These are phyloP conservation scores for Tamias sibiricus DNA, from an alignment of 2,113 vertebrate species.

Conservation along the genomic window DNA sequence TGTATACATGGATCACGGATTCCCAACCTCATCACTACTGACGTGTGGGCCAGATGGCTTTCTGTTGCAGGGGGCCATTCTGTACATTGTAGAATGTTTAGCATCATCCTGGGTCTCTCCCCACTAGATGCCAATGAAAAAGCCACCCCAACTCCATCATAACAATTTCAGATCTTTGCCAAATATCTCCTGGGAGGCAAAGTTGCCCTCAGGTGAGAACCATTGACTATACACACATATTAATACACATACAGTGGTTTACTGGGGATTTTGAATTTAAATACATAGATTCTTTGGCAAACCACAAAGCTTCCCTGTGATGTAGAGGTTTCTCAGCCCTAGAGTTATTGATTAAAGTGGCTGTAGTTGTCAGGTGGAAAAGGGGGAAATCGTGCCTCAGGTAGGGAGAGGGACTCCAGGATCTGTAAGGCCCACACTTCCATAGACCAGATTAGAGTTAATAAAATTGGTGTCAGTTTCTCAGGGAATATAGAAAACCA, in stretches of 20 bases:
- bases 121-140: not conserved
- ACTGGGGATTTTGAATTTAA: not conserved
- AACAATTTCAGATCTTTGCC: not conserved
- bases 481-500: slow-evolving; percentile 63
- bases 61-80: not conserved
- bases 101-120: not conserved
- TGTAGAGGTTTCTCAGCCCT: not conserved
- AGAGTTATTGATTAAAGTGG: not conserved
- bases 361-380: fast-evolving
- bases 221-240: not conserved
- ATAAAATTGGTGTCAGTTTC: slow-evolving; percentile 78
- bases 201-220: not conserved
- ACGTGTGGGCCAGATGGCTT: not conserved
- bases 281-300: not conserved
- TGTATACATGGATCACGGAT: not conserved
- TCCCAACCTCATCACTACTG: not conserved
- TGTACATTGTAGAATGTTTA: not conserved
- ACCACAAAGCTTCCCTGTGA: not conserved
- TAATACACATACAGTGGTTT: not conserved
- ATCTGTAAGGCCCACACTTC: not conserved
- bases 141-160: not conserved
- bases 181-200: not conserved
- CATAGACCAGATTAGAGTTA: slow-evolving; percentile 48
- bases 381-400: not conserved
- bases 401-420: too few species aligned